Evolutionary conservation across 2,113 vertebrate genomes (phyloP).

Genomic region (Brachirus orientalis): DNA sequence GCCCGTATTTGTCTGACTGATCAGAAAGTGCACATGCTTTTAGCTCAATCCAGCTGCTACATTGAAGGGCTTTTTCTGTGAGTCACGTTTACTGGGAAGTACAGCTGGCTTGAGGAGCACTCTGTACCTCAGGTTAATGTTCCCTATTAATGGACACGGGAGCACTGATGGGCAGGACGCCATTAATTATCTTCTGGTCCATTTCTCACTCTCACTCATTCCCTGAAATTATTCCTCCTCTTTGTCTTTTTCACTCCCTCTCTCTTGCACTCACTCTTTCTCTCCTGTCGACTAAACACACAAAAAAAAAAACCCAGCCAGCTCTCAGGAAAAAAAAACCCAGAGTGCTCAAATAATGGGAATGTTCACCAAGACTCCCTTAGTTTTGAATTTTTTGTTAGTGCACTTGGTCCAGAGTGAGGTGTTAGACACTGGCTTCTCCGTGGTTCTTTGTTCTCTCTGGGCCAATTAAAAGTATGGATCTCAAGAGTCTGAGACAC

Average conservation of each 20-base stretch:
- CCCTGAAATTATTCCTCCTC: slow-evolving; percentile 67
- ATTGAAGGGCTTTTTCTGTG: slow-evolving; percentile 67
- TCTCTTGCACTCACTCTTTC: slow-evolving; percentile 27
- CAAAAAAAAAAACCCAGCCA: slow-evolving; percentile 35
- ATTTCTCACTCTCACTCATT: slow-evolving; percentile 76
- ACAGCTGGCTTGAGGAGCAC: slow-evolving; percentile 77
- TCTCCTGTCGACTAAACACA: slow-evolving; percentile 54
- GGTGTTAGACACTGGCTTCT: slow-evolving; percentile 20
- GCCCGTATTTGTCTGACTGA: slow-evolving; percentile 66
- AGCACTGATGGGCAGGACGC: slow-evolving; percentile 75
- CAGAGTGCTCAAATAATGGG: slow-evolving; percentile 38
- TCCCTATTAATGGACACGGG: slow-evolving; percentile 84
- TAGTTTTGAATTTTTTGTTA: slow-evolving; percentile 41
- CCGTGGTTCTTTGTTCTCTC: slow-evolving; percentile 51
- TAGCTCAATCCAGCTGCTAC: slow-evolving; percentile 71
- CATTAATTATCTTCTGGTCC: slow-evolving; percentile 82
- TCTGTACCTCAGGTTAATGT: slow-evolving; percentile 86
- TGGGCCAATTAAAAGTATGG: slow-evolving; percentile 69
- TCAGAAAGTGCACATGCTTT: slow-evolving; percentile 77
- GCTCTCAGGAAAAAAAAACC: slow-evolving; percentile 41
- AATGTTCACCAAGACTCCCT: slow-evolving; percentile 37
- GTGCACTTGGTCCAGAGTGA: slow-evolving; percentile 34
- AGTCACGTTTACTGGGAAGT: slow-evolving; percentile 82
- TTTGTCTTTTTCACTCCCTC: slow-evolving; percentile 35
- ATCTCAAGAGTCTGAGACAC: slow-evolving; percentile 61